These are phyloP conservation scores for Melanotaenia maccullochi DNA, from an alignment of 2,797 vertebrate species.

Conservation along the genomic window DNA sequence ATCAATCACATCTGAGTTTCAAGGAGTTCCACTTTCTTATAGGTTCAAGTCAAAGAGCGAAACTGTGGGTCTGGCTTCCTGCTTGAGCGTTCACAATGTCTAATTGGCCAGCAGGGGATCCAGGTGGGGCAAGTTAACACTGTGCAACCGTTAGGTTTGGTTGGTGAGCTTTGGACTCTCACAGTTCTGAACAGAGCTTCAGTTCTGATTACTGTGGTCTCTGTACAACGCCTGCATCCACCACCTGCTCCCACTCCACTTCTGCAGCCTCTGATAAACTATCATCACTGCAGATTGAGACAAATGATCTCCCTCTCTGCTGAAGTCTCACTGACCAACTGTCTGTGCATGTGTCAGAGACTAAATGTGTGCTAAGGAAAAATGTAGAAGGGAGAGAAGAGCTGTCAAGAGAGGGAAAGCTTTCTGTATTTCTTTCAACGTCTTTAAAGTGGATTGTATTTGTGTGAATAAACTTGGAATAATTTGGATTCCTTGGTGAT, in stretches of 20 bases:
- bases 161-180: constrained; percentile 37
- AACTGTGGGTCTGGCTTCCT: constrained; percentile 12
- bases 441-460: constrained; percentile 42
- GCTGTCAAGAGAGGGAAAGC: constrained; percentile 33
- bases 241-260: constrained; percentile 74
- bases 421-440: constrained; percentile 36
- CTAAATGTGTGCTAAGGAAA: constrained; percentile 30
- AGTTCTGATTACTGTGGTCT: constrained; percentile 76
- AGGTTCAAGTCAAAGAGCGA: constrained; percentile 4
- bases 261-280: constrained; percentile 72
- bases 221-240: constrained; percentile 65
- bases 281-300: constrained; percentile 79
- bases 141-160: constrained; percentile 42
- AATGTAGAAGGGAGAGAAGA: constrained; percentile 4
- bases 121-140: constrained; percentile 52
- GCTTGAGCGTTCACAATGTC: constrained; percentile 9
- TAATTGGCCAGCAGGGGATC: constrained; percentile 50
- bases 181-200: constrained; percentile 46
- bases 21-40: constrained; percentile 37
- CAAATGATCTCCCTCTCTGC: constrained; percentile 71
- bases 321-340: constrained; percentile 57
- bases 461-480: constrained; percentile 16
- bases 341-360: constrained; percentile 52
- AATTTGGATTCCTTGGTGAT: constrained; percentile 19
- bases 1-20: constrained; percentile 21